Evolutionary conservation across 2,888 invertebrate species (phyloP), one percentile per base, ranked within the genome.

Genomic region (Tetranychus truncatus): DNA sequence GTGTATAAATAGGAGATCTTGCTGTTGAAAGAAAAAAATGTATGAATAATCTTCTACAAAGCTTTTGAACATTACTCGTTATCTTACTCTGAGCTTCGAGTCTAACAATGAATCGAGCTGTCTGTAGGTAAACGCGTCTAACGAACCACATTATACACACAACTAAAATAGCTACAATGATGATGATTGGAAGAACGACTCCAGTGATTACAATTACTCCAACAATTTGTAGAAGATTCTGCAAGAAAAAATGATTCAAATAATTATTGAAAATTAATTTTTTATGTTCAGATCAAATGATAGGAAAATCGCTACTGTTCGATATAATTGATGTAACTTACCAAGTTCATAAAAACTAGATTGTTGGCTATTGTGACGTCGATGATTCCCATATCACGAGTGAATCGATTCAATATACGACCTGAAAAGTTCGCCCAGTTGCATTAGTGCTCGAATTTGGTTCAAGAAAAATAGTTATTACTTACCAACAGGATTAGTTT

Each of bases 21-120:
- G 55, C 55, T 55, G 55, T 15, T 0, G 3, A 15, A 55, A 15
- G 55, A 55, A 15, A 3, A 55, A n/a, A n/a, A n/a, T n/a, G n/a
- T n/a, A n/a, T n/a, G n/a, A 4, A 34, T 34, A 4, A 34, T 34
- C 9, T 4, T 44, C 6, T 20, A 3, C 21, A 72, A 1, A 72
- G 9, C n/a, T 1, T 34, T 34, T 34, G 2, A 34, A 34, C 34
- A 21, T 55, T 15, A 55, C 15, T 6, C 1, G 15, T 24, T 11
- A 5, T 20, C 72, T 44, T 24, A 72, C 72, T 72, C 4, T 21
- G n/a, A 71, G 84, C 83, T 79, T 86, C 86, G 9, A 86, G 80
- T 77, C 85, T 78, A 78, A 85, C 85, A 75, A 86, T 80, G 78
- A 83, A 83, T 72, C 85, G 78, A 0, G 85, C 84, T 1, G 84